These are phyloP conservation scores for Axis porcinus DNA, from an alignment of 2,113 vertebrate species.

Conservation along the genomic window DNA sequence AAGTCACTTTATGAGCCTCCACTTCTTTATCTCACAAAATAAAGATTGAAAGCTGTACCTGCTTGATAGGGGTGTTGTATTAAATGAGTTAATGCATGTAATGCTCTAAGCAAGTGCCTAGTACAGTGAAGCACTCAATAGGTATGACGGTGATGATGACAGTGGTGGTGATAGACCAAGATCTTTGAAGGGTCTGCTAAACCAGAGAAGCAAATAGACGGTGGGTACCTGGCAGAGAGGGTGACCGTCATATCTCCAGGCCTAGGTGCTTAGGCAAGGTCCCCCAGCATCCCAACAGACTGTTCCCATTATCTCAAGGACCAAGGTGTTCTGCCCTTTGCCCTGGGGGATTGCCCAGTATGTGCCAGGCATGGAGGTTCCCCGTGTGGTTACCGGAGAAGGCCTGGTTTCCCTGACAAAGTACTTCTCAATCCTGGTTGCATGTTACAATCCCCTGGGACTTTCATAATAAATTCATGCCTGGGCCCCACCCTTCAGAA, in stretches of 20 bases:
- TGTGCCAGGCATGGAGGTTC: background rate
- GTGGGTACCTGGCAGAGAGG: background rate
- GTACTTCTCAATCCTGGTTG: background rate
- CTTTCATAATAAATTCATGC: background rate
- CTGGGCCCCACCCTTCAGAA: background rate
- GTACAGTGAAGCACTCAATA: background rate
- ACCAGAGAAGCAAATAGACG: background rate
- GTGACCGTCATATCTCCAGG: background rate
- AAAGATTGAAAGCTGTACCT: background rate
- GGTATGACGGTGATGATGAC: background rate
- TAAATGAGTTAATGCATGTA: background rate
- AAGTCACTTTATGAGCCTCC: background rate
- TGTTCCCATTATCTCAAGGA: background rate
- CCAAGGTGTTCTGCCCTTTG: background rate
- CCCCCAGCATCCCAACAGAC: background rate
- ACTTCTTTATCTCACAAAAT: conserved; percentile 2
- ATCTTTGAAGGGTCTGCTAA: background rate
- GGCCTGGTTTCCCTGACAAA: background rate
- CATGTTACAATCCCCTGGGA: background rate
- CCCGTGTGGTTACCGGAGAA: background rate
- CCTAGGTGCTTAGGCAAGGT: background rate
- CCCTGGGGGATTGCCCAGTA: background rate
- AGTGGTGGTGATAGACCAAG: background rate
- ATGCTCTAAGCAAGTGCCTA: background rate
- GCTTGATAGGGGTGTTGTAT: background rate